Base-by-base conservation (phyloP, 1,140 invertebrate genomes). In the Drosophila sucinea region DNA sequence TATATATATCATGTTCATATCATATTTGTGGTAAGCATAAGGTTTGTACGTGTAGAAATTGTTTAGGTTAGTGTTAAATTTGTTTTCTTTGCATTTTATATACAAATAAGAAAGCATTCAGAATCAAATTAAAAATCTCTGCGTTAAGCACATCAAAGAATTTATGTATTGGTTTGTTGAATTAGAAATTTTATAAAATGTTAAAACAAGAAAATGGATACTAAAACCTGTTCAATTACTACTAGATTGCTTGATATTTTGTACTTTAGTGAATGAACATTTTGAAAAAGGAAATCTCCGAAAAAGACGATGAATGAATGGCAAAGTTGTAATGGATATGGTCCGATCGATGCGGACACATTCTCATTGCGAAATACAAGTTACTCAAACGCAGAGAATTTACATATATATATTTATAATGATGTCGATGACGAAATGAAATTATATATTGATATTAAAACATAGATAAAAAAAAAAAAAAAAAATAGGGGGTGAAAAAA, bases 181-280 rank as follows among this genome's bases (percentile, higher is more conserved):
- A 77, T 73, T 27, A 44, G 47, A 74, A 63, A 64, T 35, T 11
- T 56, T 40, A 63, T 58, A 70, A 71, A 67, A 78, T 57, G 58
- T 55, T 1, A 38, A 41, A 17, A 41, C 2, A 17, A 41, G n/a
- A n/a, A 4, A n/a, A 11, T 41, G 0, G 1, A 17, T 17, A 17
- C 60, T 79, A 70, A 70, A 41, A 72, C 74, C 55, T 71, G 38
- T 56, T 76, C 33, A 62, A 66, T 79, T 83, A 85, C 67, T 81
- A 79, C 82, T 86, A 87, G 68, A 87, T 87, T 89, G 83, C 83
- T 87, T 83, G 47, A 62, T 60, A 33, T 77, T 82, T 87, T 87
- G 83, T 87, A 87, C 84, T 87, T 85, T 79, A 81, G 82, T 85
- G 67, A 83, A 83, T 86, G 67, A 83, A 83, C 76, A 66, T 79